Evolutionary conservation across 2,797 vertebrate species (phyloP).

Genomic region (Fratercula arctica): DNA sequence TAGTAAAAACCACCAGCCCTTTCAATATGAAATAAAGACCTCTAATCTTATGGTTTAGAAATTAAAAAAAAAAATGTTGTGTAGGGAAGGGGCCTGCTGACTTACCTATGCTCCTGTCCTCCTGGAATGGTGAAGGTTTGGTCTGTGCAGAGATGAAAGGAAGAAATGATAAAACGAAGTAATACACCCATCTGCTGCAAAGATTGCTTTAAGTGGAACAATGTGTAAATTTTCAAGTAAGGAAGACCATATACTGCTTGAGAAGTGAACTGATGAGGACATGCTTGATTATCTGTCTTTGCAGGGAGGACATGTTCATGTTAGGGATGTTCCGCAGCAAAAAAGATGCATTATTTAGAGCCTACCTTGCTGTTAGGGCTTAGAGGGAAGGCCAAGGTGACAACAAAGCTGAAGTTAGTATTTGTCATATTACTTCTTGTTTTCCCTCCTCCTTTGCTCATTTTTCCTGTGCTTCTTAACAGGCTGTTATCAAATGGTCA

Average conservation of each 20-base stretch:
- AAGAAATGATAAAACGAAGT: neutral
- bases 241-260: neutral
- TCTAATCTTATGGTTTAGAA: neutral
- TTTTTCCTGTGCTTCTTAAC: neutral
- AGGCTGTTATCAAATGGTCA: neutral
- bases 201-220: neutral
- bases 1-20: neutral
- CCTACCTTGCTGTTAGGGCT: neutral
- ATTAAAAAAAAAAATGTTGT: neutral
- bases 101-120: neutral
- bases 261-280: neutral
- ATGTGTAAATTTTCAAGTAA: neutral
- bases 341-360: neutral
- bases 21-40: neutral
- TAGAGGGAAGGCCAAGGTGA: neutral
- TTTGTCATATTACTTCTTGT: neutral
- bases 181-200: neutral
- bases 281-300: neutral
- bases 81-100: neutral
- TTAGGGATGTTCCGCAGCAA: neutral
- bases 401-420: neutral
- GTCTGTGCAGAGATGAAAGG: neutral
- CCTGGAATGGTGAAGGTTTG: neutral
- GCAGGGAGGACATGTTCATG: accelerated
- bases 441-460: neutral